Evolutionary conservation across 2,888 invertebrate genomes (phyloP).

Genomic region (Eucriotettix oculatus): DNA sequence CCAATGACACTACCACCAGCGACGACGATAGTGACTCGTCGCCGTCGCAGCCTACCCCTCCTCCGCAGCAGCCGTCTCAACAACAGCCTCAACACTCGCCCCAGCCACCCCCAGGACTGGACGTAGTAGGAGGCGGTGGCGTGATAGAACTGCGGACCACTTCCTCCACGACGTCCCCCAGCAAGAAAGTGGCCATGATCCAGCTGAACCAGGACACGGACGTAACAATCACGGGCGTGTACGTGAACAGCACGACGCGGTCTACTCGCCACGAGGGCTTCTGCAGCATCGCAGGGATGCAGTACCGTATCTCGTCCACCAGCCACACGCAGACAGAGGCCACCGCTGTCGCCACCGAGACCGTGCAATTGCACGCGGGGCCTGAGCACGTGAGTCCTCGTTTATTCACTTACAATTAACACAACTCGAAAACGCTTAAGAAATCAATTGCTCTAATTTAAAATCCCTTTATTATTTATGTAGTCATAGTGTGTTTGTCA

Average conservation of each 20-base stretch:
- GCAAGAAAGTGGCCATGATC: slow-evolving; percentile 42
- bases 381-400: slow-evolving; percentile 25
- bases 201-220: slow-evolving; percentile 66
- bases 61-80: background rate
- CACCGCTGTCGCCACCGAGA: slow-evolving; percentile 55
- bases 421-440: no score
- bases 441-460: no score
- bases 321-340: slow-evolving; percentile 75
- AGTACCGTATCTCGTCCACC: slow-evolving; percentile 74
- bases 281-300: slow-evolving; percentile 71
- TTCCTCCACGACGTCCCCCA: slow-evolving; percentile 3
- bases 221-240: slow-evolving; percentile 75
- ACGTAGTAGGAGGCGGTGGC: slow-evolving; percentile 21
- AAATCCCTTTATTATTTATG: no score
- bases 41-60: background rate
- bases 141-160: slow-evolving; percentile 22
- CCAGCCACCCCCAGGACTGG: background rate
- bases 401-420: slow-evolving; percentile 20
- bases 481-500: no score
- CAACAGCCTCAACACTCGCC: background rate
- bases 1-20: no score
- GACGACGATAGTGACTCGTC: background rate
- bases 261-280: slow-evolving; percentile 66
- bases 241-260: slow-evolving; percentile 55
- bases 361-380: slow-evolving; percentile 19